phyloP scores from a whole-genome alignment of 2,113 vertebrate genomes.

The Sinocyclocheilus maitianheensis region DNA sequence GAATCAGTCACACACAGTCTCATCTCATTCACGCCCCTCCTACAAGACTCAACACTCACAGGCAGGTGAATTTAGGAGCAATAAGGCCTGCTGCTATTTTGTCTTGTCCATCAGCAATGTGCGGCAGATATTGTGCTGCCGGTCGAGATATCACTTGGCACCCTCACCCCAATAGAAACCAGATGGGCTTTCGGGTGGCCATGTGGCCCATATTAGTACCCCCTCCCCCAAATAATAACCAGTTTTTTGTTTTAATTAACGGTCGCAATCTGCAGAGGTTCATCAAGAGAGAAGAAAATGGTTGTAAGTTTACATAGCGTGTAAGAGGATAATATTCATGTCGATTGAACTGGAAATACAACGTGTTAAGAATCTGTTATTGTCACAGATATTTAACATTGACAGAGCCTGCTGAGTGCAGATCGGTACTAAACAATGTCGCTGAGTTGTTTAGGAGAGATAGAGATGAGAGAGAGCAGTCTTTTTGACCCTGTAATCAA shows the following conservation, averaged over 20 bases:
- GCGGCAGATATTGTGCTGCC: conserved; percentile 64
- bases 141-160: conserved; percentile 65
- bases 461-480: neutral
- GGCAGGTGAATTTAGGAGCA: conserved; percentile 35
- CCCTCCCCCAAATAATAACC: conserved; percentile 64
- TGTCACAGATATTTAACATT: conserved; percentile 29
- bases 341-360: neutral
- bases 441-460: conserved; percentile 19
- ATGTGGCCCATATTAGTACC: conserved; percentile 70
- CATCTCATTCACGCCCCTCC: conserved; percentile 34
- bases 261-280: conserved; percentile 49
- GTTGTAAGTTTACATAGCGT: neutral
- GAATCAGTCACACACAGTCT: conserved; percentile 29
- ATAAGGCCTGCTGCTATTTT: conserved; percentile 26
- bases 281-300: neutral
- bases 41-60: conserved; percentile 21
- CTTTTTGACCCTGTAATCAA: neutral
- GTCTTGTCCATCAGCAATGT: conserved; percentile 12
- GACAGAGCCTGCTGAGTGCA: conserved; percentile 19
- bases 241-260: conserved; percentile 59
- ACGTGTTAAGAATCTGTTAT: conserved; percentile 17
- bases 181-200: conserved; percentile 77
- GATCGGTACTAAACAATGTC: conserved; percentile 34
- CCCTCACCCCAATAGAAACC: conserved; percentile 73
- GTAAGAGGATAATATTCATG: conserved; percentile 9